Percentiles rank a stretch among this genome's conserved stretches.
phyloP scores from a whole-genome alignment of 2,888 invertebrate genomes.

The Scelioninae gen. 1 region DNA sequence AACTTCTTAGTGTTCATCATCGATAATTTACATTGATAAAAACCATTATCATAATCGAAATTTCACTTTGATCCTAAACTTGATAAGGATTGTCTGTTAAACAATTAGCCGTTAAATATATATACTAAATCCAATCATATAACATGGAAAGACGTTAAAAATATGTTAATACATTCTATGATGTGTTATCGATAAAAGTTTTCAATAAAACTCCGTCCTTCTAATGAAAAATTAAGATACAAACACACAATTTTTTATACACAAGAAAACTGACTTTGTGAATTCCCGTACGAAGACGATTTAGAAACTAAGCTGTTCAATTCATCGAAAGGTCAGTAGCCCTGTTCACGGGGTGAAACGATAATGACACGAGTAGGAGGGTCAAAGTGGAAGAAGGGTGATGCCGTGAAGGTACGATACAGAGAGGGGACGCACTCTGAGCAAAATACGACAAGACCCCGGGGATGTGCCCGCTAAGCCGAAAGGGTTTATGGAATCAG shows the following conservation, averaged over 20 bases:
- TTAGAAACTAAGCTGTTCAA: conserved; percentile 51
- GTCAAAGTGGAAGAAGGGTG: conserved; percentile 71
- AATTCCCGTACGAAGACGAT: conserved; percentile 36
- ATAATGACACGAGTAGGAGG: conserved; percentile 77
- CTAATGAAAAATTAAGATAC: too few species aligned
- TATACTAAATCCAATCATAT: too few species aligned
- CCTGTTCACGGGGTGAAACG: conserved; percentile 73
- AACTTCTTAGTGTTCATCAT: too few species aligned
- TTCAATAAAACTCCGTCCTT: too few species aligned
- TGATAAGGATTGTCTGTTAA: too few species aligned
- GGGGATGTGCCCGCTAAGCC: conserved; percentile 79
- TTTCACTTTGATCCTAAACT: too few species aligned
- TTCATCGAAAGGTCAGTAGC: conserved; percentile 75
- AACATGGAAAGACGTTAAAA: too few species aligned
- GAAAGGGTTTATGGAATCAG: conserved; percentile 82
- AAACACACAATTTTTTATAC: neutral
- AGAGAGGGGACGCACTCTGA: conserved; percentile 71
- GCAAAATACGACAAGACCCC: conserved; percentile 77
- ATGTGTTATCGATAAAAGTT: too few species aligned
- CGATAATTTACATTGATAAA: too few species aligned
- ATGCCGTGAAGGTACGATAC: conserved; percentile 55
- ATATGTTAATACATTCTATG: too few species aligned
- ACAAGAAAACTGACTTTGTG: conserved; percentile 21
- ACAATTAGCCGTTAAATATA: too few species aligned
- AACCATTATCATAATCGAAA: too few species aligned